A percentile compares a stretch with the other conserved stretches of the same genome.
Evolutionary conservation across 2,797 vertebrate species (phyloP).

Genomic region (Trematomus bernacchii): DNA sequence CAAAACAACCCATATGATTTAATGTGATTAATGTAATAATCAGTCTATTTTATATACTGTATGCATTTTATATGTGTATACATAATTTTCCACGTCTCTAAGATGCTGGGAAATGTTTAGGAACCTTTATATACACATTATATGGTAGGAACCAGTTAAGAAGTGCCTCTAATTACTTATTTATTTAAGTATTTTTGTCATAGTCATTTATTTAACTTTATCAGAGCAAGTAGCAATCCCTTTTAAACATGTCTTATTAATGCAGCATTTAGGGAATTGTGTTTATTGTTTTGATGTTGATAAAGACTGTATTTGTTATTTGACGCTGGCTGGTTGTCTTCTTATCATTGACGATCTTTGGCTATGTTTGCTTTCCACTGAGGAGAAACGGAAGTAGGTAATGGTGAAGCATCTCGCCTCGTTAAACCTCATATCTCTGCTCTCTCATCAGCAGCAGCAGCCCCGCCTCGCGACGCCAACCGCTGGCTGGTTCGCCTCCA

Average conservation of each 20-base stretch:
- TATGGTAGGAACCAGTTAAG: neutral
- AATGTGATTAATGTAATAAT: no score
- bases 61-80: no score
- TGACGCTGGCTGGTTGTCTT: neutral
- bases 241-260: neutral
- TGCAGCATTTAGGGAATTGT: neutral
- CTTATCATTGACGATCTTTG: conserved; percentile 51
- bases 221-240: neutral
- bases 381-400: conserved; percentile 42
- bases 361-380: rapidly evolving
- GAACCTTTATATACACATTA: no score
- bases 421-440: conserved; percentile 25
- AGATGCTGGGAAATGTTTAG: no score
- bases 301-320: neutral
- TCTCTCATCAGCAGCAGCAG: conserved; percentile 49
- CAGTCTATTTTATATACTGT: no score
- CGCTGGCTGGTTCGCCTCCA: conserved; percentile 55
- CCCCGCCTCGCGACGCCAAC: conserved; percentile 74
- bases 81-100: no score
- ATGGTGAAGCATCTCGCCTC: conserved; percentile 43
- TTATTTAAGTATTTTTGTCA: neutral
- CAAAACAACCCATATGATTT: no score
- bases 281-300: neutral
- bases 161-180: neutral
- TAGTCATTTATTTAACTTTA: neutral